Evolutionary conservation across 2,888 invertebrate species (phyloP).

Genomic region (Saturnia pavonia): DNA sequence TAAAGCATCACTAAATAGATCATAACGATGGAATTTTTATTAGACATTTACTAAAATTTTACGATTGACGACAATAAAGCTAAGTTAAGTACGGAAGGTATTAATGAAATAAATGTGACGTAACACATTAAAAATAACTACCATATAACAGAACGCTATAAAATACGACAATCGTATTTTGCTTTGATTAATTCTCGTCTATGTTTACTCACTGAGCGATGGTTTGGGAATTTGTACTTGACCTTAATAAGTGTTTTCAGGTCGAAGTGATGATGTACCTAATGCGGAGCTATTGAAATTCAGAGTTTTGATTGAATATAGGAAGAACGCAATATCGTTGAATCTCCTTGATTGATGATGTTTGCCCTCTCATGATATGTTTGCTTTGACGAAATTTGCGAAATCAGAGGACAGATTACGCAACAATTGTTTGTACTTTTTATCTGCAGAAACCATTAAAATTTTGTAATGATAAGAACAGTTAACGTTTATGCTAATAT

Average conservation of each 20-base stretch:
- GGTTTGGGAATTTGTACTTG: slow-evolving; percentile 13
- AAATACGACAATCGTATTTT: slow-evolving; percentile 37
- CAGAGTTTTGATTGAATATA: slow-evolving; percentile 5
- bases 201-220: slow-evolving; percentile 9
- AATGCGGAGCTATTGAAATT: slow-evolving; percentile 12
- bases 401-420: slow-evolving; percentile 4
- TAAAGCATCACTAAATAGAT: background rate
- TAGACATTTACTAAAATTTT: slow-evolving; percentile 39
- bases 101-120: slow-evolving; percentile 45
- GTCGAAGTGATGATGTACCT: background rate
- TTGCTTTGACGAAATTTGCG: slow-evolving; percentile 7
- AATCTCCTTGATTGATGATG: slow-evolving; percentile 6
- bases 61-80: slow-evolving; percentile 53
- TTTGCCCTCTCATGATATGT: background rate
- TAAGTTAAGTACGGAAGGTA: slow-evolving; percentile 42
- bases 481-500: background rate
- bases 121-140: slow-evolving; percentile 49
- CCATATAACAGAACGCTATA: slow-evolving; percentile 41
- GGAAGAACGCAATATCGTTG: slow-evolving; percentile 3
- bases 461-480: background rate
- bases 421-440: slow-evolving; percentile 13
- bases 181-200: slow-evolving; percentile 26
- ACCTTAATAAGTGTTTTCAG: slow-evolving; percentile 5
- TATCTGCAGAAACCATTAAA: slow-evolving; percentile 14
- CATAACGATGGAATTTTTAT: slow-evolving; percentile 5